Evolutionary conservation across 2,888 invertebrate species (phyloP).

Genomic region (Epinotia demarniana): DNA sequence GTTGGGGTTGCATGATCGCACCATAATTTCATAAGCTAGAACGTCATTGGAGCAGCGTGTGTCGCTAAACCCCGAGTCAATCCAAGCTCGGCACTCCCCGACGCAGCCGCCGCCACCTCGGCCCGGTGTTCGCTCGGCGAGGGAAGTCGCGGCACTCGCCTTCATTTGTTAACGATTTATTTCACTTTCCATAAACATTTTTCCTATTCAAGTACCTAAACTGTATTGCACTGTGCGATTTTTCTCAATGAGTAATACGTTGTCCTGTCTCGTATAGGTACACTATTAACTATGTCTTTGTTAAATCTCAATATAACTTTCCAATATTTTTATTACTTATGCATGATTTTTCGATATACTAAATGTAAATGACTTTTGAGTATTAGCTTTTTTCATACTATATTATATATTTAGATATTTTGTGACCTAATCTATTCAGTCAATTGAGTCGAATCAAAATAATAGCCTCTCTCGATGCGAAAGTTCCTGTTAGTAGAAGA

Average conservation of each 20-base stretch:
- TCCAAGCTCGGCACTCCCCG: constrained; percentile 10
- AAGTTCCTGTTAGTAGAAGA: constrained; percentile 61
- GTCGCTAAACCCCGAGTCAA: not conserved
- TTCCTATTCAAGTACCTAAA: constrained; percentile 57
- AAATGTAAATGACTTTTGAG: constrained; percentile 66
- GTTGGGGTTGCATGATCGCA: constrained; percentile 11
- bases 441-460: constrained; percentile 81
- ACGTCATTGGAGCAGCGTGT: not conserved
- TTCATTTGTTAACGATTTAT: constrained; percentile 36
- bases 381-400: constrained; percentile 67
- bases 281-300: constrained; percentile 57
- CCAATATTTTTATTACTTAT: constrained; percentile 50
- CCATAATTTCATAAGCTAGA: constrained; percentile 15
- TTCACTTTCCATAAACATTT: constrained; percentile 42
- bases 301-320: constrained; percentile 54
- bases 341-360: constrained; percentile 57
- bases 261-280: constrained; percentile 51
- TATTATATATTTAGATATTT: constrained; percentile 69
- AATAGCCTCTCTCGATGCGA: constrained; percentile 80
- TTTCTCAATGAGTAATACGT: constrained; percentile 53
- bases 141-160: constrained; percentile 7
- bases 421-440: constrained; percentile 84
- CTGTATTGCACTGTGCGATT: constrained; percentile 73
- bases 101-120: constrained; percentile 9
- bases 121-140: not conserved